These are phyloP conservation scores for Neoascia interrupta DNA, from an alignment of 2,888 invertebrate species.

Conservation along the genomic window DNA sequence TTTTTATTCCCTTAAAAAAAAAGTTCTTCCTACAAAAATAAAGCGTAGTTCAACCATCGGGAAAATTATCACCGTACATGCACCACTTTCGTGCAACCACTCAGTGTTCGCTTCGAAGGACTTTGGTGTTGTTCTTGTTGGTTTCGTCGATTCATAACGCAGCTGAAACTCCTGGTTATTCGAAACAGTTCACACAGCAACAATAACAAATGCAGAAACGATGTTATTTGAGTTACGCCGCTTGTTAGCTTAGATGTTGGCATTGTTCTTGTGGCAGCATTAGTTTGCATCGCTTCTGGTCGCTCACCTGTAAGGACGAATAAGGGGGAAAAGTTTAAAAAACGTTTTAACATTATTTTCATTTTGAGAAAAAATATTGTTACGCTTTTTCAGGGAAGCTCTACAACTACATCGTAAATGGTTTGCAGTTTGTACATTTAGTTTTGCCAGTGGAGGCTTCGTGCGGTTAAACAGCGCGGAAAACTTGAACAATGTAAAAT, in stretches of 20 bases:
- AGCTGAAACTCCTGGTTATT: constrained; percentile 37
- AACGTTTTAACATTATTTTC: background rate
- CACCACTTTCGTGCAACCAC: constrained; percentile 36
- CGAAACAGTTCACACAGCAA: constrained; percentile 54
- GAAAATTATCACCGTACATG: constrained; percentile 65
- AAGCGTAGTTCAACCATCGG: constrained; percentile 3
- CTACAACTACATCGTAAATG: constrained; percentile 52
- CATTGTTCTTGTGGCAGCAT: constrained; percentile 81
- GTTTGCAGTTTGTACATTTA: constrained; percentile 52
- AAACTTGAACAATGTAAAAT: no score
- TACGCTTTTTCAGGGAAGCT: constrained; percentile 37
- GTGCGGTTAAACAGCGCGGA: constrained; percentile 51
- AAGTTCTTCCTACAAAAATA: constrained; percentile 12
- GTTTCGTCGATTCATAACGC: constrained; percentile 32
- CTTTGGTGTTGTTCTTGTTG: constrained; percentile 26
- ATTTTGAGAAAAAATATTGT: constrained; percentile 17
- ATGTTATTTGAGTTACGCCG: constrained; percentile 55
- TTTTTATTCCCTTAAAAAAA: constrained; percentile 2
- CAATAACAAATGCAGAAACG: constrained; percentile 64
- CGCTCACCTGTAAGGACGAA: constrained; percentile 86
- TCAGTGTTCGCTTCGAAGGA: constrained; percentile 48
- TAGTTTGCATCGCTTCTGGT: constrained; percentile 90
- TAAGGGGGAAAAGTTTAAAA: constrained; percentile 51
- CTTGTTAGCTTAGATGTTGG: constrained; percentile 57
- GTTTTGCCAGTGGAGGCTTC: constrained; percentile 66